phyloP scores from a whole-genome alignment of 2,113 vertebrate species.

The Sander vitreus region DNA sequence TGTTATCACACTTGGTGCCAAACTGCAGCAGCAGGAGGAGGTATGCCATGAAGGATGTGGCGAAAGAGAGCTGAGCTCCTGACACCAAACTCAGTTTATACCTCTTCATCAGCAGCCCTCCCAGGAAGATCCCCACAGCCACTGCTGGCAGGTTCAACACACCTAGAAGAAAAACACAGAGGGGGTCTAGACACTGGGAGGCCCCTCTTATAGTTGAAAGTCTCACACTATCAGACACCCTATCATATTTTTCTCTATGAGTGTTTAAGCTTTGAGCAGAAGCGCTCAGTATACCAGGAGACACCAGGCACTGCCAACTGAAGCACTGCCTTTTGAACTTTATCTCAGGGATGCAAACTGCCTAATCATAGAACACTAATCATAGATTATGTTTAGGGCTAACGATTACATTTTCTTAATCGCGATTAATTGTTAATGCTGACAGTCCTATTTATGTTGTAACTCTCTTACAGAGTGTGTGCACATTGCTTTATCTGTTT shows the following conservation, averaged over 20 bases:
- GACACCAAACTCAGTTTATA: slow-evolving; percentile 87
- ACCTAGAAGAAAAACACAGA: slow-evolving; percentile 77
- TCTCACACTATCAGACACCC: not conserved
- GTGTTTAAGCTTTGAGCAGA: not conserved
- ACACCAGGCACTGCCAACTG: not conserved
- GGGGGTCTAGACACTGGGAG: not conserved
- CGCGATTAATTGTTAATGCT: no score
- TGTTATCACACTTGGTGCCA: slow-evolving; percentile 87
- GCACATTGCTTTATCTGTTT: not conserved
- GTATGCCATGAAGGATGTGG: slow-evolving; percentile 75
- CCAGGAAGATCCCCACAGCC: slow-evolving; percentile 87
- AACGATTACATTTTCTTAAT: no score
- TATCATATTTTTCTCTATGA: not conserved
- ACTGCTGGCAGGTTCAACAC: slow-evolving; percentile 84
- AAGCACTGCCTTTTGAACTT: not conserved
- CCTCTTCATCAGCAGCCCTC: slow-evolving; percentile 91
- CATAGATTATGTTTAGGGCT: no score
- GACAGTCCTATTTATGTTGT: no score
- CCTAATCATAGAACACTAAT: not conserved
- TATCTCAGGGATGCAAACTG: not conserved
- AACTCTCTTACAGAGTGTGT: no score
- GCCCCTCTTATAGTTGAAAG: not conserved
- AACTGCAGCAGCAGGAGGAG: slow-evolving; percentile 72
- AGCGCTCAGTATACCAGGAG: not conserved
- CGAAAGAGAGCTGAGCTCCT: slow-evolving; percentile 85